A percentile compares a stretch with the other conserved stretches of the same genome.
Conservation (phyloP, 2,113 vertebrate species). For the Rhombomys opimus region DNA sequence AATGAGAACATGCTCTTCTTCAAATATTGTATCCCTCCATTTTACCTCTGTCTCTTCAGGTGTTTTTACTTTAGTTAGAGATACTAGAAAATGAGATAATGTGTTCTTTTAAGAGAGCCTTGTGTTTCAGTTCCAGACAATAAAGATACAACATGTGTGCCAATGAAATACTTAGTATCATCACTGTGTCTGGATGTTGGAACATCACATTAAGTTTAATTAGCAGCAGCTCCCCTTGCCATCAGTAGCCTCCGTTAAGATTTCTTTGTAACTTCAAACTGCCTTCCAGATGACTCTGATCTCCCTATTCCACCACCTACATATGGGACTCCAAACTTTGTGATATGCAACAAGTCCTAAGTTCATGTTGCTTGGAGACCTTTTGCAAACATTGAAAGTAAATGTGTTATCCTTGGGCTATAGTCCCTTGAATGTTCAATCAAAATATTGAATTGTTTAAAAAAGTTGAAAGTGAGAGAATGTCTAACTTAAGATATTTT, state of each 20-base stretch:
- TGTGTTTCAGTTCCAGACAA: not conserved
- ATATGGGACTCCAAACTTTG: not conserved
- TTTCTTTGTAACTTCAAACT: not conserved
- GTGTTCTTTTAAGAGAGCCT: not conserved
- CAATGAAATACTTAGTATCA: not conserved
- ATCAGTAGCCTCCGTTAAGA: not conserved
- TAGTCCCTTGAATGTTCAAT: not conserved
- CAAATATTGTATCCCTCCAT: not conserved
- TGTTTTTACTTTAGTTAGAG: not conserved
- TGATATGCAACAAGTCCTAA: not conserved
- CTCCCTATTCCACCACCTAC: not conserved
- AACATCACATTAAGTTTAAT: not conserved
- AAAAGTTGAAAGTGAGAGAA: not conserved
- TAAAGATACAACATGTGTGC: not conserved
- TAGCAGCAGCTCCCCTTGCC: not conserved
- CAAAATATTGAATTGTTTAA: not conserved
- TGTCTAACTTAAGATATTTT: not conserved
- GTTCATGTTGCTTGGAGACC: not conserved
- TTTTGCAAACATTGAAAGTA: not conserved
- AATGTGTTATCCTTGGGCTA: not conserved
- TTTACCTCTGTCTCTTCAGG: not conserved
- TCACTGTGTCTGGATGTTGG: not conserved
- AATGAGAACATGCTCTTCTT: not conserved
- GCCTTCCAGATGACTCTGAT: not conserved
- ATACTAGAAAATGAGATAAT: not conserved